Evolutionary conservation across 1,140 invertebrate genomes (phyloP), one percentile per base, ranked within the genome.

Genomic region (Pseudomyrmex gracilis): DNA sequence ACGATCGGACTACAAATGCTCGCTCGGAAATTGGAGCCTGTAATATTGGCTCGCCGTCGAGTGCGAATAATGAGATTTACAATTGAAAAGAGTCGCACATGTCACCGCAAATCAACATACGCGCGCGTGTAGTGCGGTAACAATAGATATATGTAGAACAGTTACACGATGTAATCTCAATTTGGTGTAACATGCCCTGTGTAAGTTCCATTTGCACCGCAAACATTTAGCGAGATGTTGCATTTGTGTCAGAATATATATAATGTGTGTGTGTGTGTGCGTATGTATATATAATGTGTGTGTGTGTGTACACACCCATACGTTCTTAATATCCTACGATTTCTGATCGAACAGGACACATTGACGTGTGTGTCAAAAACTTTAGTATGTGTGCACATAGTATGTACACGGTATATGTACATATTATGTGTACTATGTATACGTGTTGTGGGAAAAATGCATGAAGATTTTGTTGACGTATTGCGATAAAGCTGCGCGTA

Each of bases 41-140:
- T 53, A 57, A 49, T 80, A 71, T 58, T 34, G 68, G n/a, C 22
- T 5, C n/a, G 20, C 15, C 15, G 43, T 70, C 55, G 55, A 80
- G 68, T 49, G 43, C 45, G 55, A 71, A 71, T 80, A 80, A 80
- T 71, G 76, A 80, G 76, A 80, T 80, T 80, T 71, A 80, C 76
- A 60, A 80, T 80, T 80, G 76, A 71, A 80, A 80, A 80, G 74
- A 68, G 22, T 49, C 24, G 5, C 51, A 12, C 22, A 57, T 22
- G 51, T n/a, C 43, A 13, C 12, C 47, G 70, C 61, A 49, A 20
- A 53, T 67, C 20, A 51, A 45, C 55, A 5, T 13, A 17, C 24
- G 13, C 10, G n/a, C 2, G 15, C 24, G 12, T n/a, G 20, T 34
- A 57, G 55, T 51, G n/a, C 45, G 15, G 2, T 34, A 55, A 15